Evolutionary conservation across 2,113 vertebrate genomes (phyloP).

Genomic region (Otocyon megalotis): DNA sequence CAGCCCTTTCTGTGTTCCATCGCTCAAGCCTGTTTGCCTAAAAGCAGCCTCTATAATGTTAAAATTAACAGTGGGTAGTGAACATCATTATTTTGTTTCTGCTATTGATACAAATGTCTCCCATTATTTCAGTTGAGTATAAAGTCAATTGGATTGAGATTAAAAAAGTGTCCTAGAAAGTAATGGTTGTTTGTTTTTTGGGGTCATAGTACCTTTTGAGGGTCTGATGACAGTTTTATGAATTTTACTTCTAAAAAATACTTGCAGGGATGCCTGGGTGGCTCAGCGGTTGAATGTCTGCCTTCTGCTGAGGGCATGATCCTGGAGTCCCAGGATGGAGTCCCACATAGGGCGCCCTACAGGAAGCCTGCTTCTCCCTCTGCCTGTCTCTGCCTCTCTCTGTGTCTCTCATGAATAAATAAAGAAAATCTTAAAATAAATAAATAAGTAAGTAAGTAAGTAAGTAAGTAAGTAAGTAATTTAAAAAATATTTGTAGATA

Average conservation of each 20-base stretch:
- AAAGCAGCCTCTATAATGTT: not conserved
- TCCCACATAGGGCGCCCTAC: too few species aligned
- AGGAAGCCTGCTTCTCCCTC: too few species aligned
- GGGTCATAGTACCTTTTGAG: not conserved
- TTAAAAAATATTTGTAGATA: not conserved
- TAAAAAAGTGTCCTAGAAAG: not conserved
- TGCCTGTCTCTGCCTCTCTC: too few species aligned
- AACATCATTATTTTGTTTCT: not conserved
- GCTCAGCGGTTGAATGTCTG: too few species aligned
- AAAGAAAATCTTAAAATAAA: too few species aligned
- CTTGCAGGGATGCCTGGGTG: not conserved
- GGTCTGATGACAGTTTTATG: not conserved
- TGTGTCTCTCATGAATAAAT: too few species aligned
- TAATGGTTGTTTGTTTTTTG: not conserved
- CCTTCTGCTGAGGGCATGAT: too few species aligned
- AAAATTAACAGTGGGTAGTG: not conserved
- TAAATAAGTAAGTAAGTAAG: too few species aligned
- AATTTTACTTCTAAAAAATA: slow-evolving; percentile 47
- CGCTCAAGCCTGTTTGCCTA: not conserved
- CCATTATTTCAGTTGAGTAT: not conserved
- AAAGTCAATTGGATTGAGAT: not conserved
- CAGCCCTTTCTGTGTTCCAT: not conserved
- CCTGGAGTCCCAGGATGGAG: too few species aligned
- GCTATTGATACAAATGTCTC: not conserved
- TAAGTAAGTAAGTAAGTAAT: too few species aligned